phyloP scores from a whole-genome alignment of 2,888 invertebrate genomes.

The Heliconius hortense region DNA sequence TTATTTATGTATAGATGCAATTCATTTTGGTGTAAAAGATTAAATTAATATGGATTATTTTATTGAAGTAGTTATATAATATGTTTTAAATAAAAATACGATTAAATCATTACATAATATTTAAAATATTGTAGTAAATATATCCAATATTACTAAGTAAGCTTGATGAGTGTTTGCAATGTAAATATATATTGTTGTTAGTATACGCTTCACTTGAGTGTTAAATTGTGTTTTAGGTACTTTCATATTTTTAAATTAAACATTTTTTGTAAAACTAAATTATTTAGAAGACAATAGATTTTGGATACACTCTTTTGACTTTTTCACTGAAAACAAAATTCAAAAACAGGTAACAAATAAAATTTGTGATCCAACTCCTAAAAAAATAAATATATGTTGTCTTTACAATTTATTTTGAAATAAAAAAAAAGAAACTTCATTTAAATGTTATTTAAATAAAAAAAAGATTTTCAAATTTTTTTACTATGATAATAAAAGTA shows the following conservation, averaged over 20 bases:
- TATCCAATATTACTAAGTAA: constrained; percentile 12
- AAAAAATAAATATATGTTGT: neutral
- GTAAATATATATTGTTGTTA: constrained; percentile 33
- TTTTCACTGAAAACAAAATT: neutral
- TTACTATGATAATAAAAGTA: neutral
- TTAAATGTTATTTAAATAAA: neutral
- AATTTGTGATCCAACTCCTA: neutral
- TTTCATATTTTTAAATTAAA: neutral
- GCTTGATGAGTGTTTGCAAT: constrained; percentile 29
- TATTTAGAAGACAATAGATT: neutral
- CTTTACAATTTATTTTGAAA: no score
- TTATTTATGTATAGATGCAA: neutral
- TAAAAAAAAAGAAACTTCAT: neutral
- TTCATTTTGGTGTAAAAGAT: neutral
- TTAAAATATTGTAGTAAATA: constrained; percentile 18
- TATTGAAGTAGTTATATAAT: neutral
- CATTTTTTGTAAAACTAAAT: neutral
- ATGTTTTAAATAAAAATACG: constrained; percentile 1
- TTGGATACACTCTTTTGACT: neutral
- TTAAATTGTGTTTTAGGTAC: constrained; percentile 18
- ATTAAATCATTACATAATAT: constrained; percentile 23
- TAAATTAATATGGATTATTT: neutral
- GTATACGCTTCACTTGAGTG: constrained; percentile 27
- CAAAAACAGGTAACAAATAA: neutral
- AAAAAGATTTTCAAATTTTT: neutral